Base-by-base conservation (phyloP, 2,113 vertebrate genomes). In the Stegastes partitus region DNA sequence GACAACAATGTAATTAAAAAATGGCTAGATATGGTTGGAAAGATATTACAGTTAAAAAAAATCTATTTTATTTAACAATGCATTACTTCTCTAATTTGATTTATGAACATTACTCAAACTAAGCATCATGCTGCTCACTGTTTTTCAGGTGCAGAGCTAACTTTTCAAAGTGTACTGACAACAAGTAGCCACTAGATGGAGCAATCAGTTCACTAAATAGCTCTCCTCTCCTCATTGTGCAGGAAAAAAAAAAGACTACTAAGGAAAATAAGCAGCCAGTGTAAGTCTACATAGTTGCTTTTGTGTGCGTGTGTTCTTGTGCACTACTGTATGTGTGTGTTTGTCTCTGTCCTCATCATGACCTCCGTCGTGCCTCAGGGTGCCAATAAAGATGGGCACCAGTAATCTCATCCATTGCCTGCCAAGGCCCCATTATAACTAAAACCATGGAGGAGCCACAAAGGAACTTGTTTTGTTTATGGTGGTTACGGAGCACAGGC, bases 111-210 rank as follows among this genome's bases (percentile, higher is more conserved):
- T 56, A 34, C 22, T 4, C 7, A 18, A 9, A 7, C 2, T 25
- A 21, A 2, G 11, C 28, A 12, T 21, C 9, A 21, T 34, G 1
- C 23, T 44, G 0, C 9, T 67, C 12, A 22, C 9, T 19, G 31
- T 15, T 19, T 18, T 11, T n/a, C 1, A 1, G 21, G 0, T 1
- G 0, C 4, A 22, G 31, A 3, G 1, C 11, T 9, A 34, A 34
- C 11, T 49, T 23, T 58, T 45, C 1, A 26, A 45, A 34, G 5
- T 62, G 91, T 61, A 78, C 28, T 70, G 45, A 79, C 72, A 39
- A 34, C 1, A 56, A 6, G 23, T 45, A 25, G 7, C 87, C 93
- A 85, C 82, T 86, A 92, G 90, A 82, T 89, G 83, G 89, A 2
- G 75, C 0, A 1, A 22, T 18, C 47, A 2, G 19, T 50, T 34